Base-by-base conservation (phyloP, 1,140 invertebrate species). In the Drosophila punjabiensis region DNA sequence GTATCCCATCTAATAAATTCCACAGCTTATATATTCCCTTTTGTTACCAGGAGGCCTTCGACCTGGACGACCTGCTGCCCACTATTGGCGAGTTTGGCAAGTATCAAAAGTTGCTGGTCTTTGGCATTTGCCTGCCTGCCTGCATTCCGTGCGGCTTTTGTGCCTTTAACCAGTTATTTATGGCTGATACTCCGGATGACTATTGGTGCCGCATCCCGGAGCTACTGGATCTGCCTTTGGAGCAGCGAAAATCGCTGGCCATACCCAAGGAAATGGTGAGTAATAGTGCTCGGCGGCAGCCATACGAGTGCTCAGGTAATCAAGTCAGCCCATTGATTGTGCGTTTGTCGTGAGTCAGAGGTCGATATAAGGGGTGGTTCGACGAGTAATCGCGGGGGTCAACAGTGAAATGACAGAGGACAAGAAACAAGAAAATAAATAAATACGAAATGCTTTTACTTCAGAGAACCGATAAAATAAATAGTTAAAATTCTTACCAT, bases 91-190 rank as follows among this genome's bases (percentile, higher is more conserved):
- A 98, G 92, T 98, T 97, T 92, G 97, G 97, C 30, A 95, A 94
- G 18, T 98, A 98, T 93, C 97, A 98, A 91, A 97, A 97, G 84
- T 94, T 97, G 61, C 93, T 98, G 48, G 93, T 98, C 24, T 98
- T 97, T 96, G 94, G 98, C 20, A 96, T 98, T 16, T 97, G 97
- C 82, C 93, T 98, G 32, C 97, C 97, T 13, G 97, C 97, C 5
- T 98, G 97, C 80, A 95, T 98, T 63, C 97, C 97, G 0, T 98
- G 97, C 87, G 97, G 97, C 3, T 98, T 98, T 92, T 97, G 97
- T 92, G 97, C 97, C 2, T 98, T 98, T 93, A 98, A 98, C 93
- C 98, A 98, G 91, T 95, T 97, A 4, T 98, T 98, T 92, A 97
- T 98, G 96, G 95, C 96, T 0, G 96, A 97, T 79, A 95, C 95